phyloP scores from a whole-genome alignment of 2,797 vertebrate species.

The Ctenopoma kingsleyae region DNA sequence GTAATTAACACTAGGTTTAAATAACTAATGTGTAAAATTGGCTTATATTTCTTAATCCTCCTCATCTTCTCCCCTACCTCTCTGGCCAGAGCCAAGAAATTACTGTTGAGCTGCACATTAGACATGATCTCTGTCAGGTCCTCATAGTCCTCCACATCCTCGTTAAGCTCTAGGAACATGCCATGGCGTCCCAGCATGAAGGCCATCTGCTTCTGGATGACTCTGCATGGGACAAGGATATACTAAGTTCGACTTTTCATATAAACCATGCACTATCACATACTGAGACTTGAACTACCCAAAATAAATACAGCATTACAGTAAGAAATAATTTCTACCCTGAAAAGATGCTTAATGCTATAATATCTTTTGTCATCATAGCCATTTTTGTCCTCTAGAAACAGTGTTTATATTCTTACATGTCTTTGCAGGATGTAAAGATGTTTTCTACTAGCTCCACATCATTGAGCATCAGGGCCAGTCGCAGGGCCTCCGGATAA shows the following conservation, averaged over 20 bases:
- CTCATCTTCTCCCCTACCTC: slow-evolving; percentile 85
- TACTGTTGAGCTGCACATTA: slow-evolving; percentile 98
- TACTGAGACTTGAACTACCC: not conserved
- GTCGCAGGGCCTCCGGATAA: slow-evolving; percentile 95
- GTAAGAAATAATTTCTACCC: not conserved
- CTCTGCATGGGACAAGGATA: slow-evolving; percentile 76
- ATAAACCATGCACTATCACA: not conserved
- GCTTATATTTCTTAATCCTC: no score
- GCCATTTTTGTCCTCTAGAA: not conserved
- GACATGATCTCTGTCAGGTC: slow-evolving; percentile 99
- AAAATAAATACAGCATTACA: not conserved
- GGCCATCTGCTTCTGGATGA: slow-evolving; percentile 98
- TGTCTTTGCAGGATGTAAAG: slow-evolving; percentile 98
- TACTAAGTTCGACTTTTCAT: not conserved
- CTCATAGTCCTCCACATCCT: slow-evolving; percentile 97
- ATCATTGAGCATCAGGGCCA: slow-evolving; percentile 97
- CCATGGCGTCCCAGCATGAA: slow-evolving; percentile 98
- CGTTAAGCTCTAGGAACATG: slow-evolving; percentile 96
- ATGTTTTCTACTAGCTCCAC: slow-evolving; percentile 98
- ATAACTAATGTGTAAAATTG: no score
- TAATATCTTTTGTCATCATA: no score
- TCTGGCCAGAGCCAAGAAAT: slow-evolving; percentile 96
- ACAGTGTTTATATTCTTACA: slow-evolving; percentile 81
- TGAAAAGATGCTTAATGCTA: not conserved
- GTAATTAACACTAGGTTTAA: no score